Percentiles rank a stretch among this genome's conserved stretches.
phyloP scores from a whole-genome alignment of 37 sponge, comb jelly and placozoan genomes.

The Aphrocallistes beatrix region DNA sequence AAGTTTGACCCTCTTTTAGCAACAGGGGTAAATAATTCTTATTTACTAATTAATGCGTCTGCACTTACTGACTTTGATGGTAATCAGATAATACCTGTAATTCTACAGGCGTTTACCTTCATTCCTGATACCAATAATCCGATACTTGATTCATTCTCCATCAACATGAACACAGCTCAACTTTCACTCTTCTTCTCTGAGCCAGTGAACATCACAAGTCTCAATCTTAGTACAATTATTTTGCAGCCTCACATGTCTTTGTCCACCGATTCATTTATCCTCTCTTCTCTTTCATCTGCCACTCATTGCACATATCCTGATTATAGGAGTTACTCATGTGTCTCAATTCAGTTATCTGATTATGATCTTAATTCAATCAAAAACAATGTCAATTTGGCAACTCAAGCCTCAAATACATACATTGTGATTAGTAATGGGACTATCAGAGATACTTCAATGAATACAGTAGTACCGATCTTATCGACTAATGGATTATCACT shows the following conservation, averaged over 20 bases:
- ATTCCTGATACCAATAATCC: conserved; percentile 16
- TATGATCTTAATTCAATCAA: conserved; percentile 73
- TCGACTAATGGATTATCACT: conserved; percentile 22
- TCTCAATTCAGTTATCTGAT: conserved; percentile 29
- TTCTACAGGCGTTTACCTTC: not conserved
- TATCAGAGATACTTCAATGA: conserved; percentile 43
- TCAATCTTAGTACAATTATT: conserved; percentile 26
- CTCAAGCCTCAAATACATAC: conserved; percentile 29
- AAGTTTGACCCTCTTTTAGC: not conserved
- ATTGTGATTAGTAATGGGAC: conserved; percentile 47
- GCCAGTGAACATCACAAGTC: conserved; percentile 49
- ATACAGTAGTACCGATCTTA: conserved; percentile 26
- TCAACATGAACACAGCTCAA: conserved; percentile 44
- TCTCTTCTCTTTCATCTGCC: not conserved
- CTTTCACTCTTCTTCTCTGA: conserved; percentile 62
- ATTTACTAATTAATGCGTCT: not conserved
- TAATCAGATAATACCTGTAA: not conserved
- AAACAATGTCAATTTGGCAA: conserved; percentile 39
- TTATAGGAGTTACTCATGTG: not conserved
- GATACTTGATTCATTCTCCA: not conserved
- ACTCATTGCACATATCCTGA: not conserved
- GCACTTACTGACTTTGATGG: not conserved
- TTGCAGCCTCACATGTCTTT: not conserved
- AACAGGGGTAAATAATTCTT: not conserved
- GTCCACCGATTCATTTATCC: not conserved